Conservation (phyloP, 2,888 invertebrate species). For the Papilio elwesi region DNA sequence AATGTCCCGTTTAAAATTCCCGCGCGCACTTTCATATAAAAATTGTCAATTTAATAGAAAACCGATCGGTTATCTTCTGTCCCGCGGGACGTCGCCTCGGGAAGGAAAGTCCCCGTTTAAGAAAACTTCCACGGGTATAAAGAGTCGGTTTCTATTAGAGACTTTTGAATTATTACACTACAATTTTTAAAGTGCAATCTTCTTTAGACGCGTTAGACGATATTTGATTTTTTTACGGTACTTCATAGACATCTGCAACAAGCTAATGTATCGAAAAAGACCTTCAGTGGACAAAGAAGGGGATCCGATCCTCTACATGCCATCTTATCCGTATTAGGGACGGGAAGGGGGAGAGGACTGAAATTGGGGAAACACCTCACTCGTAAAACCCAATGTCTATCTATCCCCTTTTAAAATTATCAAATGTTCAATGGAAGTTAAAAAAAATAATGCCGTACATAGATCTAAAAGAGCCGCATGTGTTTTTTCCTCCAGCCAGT, state of each 20-base stretch:
- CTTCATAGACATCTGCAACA: no score
- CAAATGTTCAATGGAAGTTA: conserved; percentile 28
- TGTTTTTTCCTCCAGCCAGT: background rate
- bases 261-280: no score
- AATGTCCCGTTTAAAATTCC: conserved; percentile 15
- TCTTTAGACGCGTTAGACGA: no score
- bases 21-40: conserved; percentile 16
- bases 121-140: conserved; percentile 12
- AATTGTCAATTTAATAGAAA: conserved; percentile 36
- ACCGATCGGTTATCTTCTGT: conserved; percentile 20
- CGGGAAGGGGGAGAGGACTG: no score
- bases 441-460: conserved; percentile 33
- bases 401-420: conserved; percentile 20
- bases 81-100: conserved; percentile 11
- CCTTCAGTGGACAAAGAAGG: no score
- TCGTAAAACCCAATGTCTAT: background rate
- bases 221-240: no score
- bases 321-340: no score
- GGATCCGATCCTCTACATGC: no score
- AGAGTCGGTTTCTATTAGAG: conserved; percentile 11
- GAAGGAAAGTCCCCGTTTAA: background rate
- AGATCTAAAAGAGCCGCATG: conserved; percentile 24
- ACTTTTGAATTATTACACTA: conserved; percentile 15
- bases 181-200: background rate
- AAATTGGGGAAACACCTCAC: no score